phyloP scores from a whole-genome alignment of 2,888 invertebrate genomes.

The Drosophila dives region DNA sequence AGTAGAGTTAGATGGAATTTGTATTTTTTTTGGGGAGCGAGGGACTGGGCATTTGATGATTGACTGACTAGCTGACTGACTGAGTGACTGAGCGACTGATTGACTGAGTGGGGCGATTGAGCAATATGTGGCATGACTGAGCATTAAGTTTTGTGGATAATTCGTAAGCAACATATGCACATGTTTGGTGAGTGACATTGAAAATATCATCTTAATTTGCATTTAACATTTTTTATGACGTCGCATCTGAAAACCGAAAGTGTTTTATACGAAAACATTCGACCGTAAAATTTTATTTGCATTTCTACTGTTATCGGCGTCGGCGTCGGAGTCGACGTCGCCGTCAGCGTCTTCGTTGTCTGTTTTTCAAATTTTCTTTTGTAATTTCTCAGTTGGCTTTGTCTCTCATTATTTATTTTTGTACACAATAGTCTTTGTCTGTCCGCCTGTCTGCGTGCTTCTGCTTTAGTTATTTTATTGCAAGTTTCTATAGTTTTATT shows the following conservation, averaged over 20 bases:
- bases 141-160: conserved; percentile 42
- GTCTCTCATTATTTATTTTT: conserved; percentile 59
- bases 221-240: conserved; percentile 28
- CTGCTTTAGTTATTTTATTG: conserved; percentile 70
- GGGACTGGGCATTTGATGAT: conserved; percentile 27
- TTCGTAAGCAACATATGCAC: conserved; percentile 30
- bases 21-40: conserved; percentile 3
- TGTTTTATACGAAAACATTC: conserved; percentile 23
- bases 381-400: conserved; percentile 36
- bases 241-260: conserved; percentile 39
- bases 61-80: conserved; percentile 31
- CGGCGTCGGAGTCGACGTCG: not conserved
- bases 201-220: conserved; percentile 17
- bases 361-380: conserved; percentile 24
- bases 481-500: conserved; percentile 62
- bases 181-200: conserved; percentile 46
- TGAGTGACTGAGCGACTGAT: conserved; percentile 43
- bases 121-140: conserved; percentile 24
- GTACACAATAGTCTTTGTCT: conserved; percentile 52
- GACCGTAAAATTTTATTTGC: conserved; percentile 8
- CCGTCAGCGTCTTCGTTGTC: conserved; percentile 5
- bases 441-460: conserved; percentile 49
- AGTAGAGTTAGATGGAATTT: conserved; percentile 22
- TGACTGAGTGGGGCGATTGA: conserved; percentile 19
- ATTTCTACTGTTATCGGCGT: not conserved